These are phyloP conservation scores for Oenanthe melanoleuca DNA, from an alignment of 2,113 vertebrate species.

Conservation along the genomic window DNA sequence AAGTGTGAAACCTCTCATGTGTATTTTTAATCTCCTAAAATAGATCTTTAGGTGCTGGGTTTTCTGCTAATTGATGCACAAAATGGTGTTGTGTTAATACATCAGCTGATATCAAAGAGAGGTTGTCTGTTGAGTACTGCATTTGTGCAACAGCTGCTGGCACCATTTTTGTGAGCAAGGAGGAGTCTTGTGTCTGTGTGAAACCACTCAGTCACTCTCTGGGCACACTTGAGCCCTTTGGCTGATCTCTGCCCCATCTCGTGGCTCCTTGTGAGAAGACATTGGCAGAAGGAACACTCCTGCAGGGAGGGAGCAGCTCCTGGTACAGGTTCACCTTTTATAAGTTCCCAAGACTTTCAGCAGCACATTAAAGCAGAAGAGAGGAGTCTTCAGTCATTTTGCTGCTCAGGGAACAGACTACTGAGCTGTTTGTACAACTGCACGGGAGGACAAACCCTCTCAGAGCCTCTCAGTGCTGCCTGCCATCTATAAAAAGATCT, in stretches of 20 bases:
- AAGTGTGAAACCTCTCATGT: neutral
- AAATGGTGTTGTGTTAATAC: neutral
- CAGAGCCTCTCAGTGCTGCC: neutral
- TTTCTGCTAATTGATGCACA: neutral
- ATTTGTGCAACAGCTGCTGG: neutral
- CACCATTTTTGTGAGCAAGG: neutral
- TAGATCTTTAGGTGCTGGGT: neutral
- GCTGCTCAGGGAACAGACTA: fast-evolving
- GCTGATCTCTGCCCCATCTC: neutral
- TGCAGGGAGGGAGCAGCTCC: neutral
- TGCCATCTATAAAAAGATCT: neutral
- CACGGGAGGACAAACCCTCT: neutral
- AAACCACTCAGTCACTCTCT: fast-evolving
- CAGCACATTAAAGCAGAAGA: neutral
- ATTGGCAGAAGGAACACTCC: too few relatives aligned
- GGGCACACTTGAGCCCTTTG: neutral
- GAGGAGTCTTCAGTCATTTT: neutral
- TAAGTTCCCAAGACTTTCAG: neutral
- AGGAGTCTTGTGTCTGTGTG: neutral
- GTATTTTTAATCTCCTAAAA: neutral
- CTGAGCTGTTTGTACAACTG: neutral
- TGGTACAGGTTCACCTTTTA: neutral
- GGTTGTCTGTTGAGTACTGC: neutral
- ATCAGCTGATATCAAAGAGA: neutral
- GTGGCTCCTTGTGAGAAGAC: neutral